A percentile compares a stretch with the other conserved stretches of the same genome.
These are phyloP conservation scores for Rhynchotus rufescens DNA, from an alignment of 2,797 vertebrate genomes.

Conservation along the genomic window DNA sequence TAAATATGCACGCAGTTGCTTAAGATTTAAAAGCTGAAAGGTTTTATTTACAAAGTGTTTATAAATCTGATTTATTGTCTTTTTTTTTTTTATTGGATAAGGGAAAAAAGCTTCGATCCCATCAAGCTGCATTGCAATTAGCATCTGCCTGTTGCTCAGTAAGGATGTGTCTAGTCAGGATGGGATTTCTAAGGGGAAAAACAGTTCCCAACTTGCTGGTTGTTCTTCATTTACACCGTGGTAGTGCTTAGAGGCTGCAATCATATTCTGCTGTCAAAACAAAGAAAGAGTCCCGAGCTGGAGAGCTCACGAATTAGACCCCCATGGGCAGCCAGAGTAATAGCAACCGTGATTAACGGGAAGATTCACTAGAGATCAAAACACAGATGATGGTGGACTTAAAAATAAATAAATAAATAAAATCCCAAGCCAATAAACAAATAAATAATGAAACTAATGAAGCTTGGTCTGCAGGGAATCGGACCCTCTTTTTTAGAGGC, in stretches of 20 bases:
- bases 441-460: too few species aligned
- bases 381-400: neutral
- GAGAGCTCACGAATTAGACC: neutral
- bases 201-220: fast-evolving
- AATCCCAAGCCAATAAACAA: neutral
- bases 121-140: neutral
- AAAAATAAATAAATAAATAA: neutral
- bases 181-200: neutral
- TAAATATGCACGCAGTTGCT: neutral
- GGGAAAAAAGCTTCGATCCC: neutral
- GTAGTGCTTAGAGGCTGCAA: neutral
- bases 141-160: neutral
- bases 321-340: neutral
- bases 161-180: neutral
- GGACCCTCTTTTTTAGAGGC: conserved; percentile 31
- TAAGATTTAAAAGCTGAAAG: neutral
- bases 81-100: neutral
- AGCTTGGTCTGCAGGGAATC: too few species aligned
- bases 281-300: neutral
- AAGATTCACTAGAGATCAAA: neutral
- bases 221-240: neutral
- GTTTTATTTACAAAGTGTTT: neutral
- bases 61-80: neutral
- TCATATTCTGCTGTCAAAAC: neutral
- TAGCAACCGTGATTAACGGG: neutral